These are phyloP conservation scores for Alaudala cheleensis DNA, from an alignment of 2,113 vertebrate species.

Conservation along the genomic window DNA sequence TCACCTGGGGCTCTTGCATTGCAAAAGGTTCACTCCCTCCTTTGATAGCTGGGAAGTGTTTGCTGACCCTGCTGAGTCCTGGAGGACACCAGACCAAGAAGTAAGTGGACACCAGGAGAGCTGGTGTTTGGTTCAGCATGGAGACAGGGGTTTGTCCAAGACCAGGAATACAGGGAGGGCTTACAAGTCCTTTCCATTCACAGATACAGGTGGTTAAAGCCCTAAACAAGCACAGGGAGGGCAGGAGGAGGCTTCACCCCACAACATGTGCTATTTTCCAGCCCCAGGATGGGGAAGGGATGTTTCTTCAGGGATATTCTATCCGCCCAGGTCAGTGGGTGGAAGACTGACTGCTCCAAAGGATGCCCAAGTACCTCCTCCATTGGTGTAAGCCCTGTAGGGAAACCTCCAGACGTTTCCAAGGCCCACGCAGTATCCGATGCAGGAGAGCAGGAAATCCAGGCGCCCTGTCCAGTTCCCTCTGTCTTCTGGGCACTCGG, in stretches of 20 bases:
- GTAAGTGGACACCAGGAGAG: not conserved
- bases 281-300: not conserved
- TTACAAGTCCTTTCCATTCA: not conserved
- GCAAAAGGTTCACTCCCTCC: not conserved
- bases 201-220: not conserved
- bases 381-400: constrained; percentile 82
- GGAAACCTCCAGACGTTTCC: constrained; percentile 84
- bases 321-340: not conserved
- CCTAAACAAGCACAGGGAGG: not conserved
- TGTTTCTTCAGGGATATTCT: not conserved
- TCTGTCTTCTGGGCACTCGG: constrained; percentile 74
- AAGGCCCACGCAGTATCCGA: constrained; percentile 82
- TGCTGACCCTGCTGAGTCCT: not conserved
- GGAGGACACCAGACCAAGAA: not conserved
- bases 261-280: not conserved
- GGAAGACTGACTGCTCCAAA: not conserved
- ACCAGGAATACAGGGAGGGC: not conserved
- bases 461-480: constrained; percentile 82
- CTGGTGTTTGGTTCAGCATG: not conserved
- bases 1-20: not conserved
- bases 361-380: constrained; percentile 72
- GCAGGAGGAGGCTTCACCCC: not conserved
- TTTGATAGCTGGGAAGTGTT: not conserved
- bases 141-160: not conserved
- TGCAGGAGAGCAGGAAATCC: constrained; percentile 84